phyloP scores from a whole-genome alignment of 2,888 invertebrate species.

The Sturmia bella region DNA sequence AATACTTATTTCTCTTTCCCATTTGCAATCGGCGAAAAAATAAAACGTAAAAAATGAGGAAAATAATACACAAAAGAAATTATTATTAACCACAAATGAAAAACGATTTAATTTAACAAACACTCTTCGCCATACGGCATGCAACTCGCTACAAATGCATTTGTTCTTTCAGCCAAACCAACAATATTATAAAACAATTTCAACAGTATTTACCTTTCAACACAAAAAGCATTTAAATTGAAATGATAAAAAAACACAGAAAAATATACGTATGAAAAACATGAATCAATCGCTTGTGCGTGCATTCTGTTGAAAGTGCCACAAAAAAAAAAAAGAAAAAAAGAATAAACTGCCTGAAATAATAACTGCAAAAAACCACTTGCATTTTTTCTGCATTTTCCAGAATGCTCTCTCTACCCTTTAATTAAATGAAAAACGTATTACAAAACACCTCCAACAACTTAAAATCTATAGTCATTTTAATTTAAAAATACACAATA shows the following conservation, averaged over 20 bases:
- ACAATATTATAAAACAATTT: slow-evolving; percentile 51
- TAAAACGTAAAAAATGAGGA: slow-evolving; percentile 26
- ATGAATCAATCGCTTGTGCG: slow-evolving; percentile 20
- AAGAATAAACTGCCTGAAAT: slow-evolving; percentile 32
- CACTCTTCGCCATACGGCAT: neutral
- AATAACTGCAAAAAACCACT: slow-evolving; percentile 28
- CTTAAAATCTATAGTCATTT: slow-evolving; percentile 53
- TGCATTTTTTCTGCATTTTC: slow-evolving; percentile 5
- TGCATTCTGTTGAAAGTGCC: slow-evolving; percentile 20
- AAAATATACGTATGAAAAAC: neutral
- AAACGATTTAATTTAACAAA: slow-evolving; percentile 62
- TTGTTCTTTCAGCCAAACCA: slow-evolving; percentile 11
- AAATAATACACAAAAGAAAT: slow-evolving; percentile 54
- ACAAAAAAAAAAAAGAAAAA: slow-evolving; percentile 19
- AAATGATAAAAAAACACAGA: slow-evolving; percentile 29
- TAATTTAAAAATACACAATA: slow-evolving; percentile 33
- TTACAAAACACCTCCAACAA: slow-evolving; percentile 57
- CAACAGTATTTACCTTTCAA: slow-evolving; percentile 55
- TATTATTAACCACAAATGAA: slow-evolving; percentile 60
- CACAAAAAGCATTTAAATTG: slow-evolving; percentile 50
- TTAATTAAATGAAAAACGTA: slow-evolving; percentile 39
- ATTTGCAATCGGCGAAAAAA: neutral
- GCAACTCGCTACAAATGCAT: slow-evolving; percentile 5
- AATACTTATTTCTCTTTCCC: neutral
- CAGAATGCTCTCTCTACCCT: neutral